Evolutionary conservation across 2,797 vertebrate species (phyloP).

Genomic region (Melanotaenia trifasciata): DNA sequence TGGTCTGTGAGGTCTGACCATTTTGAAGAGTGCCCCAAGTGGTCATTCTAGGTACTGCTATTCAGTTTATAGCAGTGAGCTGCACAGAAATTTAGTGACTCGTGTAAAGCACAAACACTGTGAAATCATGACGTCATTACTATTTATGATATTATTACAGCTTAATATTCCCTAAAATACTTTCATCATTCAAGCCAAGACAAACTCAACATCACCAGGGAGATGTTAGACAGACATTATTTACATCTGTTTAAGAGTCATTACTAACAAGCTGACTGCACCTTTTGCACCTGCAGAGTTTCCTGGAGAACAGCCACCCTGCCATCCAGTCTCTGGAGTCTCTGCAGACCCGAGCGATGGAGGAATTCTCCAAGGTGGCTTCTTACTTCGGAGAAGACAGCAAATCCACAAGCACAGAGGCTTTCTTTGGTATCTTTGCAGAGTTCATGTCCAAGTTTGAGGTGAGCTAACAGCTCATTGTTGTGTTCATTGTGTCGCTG

Average conservation of each 20-base stretch:
- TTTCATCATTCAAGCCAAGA: background rate
- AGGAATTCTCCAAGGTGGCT: constrained; percentile 91
- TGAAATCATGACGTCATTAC: background rate
- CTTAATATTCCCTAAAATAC: background rate
- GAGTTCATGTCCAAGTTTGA: constrained; percentile 97
- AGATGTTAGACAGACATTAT: no score
- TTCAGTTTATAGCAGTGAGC: no score
- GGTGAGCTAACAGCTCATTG: constrained; percentile 78
- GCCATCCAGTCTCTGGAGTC: constrained; percentile 90
- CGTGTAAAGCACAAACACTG: no score
- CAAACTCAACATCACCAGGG: background rate
- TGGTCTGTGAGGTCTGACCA: no score
- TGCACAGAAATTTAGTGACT: no score
- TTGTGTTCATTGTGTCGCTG: background rate
- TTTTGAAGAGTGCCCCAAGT: no score
- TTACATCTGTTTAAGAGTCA: background rate
- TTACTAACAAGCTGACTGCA: background rate
- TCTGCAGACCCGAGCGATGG: constrained; percentile 91
- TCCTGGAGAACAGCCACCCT: constrained; percentile 95
- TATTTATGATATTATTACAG: background rate
- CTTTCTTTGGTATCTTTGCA: constrained; percentile 96
- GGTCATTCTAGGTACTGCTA: no score
- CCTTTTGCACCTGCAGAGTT: constrained; percentile 81
- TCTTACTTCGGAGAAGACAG: constrained; percentile 96
- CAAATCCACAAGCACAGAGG: constrained; percentile 90